phyloP scores from a whole-genome alignment of 2,113 vertebrate genomes.

The Rhea pennata region DNA sequence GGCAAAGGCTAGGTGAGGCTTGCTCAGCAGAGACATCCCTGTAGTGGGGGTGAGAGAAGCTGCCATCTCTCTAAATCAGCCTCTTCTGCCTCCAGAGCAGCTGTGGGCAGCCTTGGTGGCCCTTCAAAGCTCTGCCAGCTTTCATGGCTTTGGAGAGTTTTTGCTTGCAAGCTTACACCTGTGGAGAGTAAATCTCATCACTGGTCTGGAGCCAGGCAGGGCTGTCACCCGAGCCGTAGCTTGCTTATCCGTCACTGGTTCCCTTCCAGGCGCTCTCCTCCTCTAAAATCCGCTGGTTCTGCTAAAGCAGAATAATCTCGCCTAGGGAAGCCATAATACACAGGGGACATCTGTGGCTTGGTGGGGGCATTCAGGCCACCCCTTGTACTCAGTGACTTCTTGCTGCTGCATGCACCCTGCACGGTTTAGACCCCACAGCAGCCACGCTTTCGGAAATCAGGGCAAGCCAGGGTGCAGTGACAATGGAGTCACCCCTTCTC shows the following conservation, averaged over 20 bases:
- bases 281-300: background rate
- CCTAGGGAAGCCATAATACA: background rate
- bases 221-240: background rate
- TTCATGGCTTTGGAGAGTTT: background rate
- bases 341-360: too few species aligned
- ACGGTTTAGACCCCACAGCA: too few species aligned
- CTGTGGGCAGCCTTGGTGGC: background rate
- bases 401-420: too few species aligned
- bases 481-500: background rate
- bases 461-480: background rate
- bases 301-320: background rate
- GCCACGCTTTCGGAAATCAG: too few species aligned
- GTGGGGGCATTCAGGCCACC: too few species aligned
- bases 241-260: background rate
- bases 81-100: background rate
- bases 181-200: slow-evolving; percentile 13
- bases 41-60: background rate
- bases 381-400: too few species aligned
- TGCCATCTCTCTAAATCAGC: background rate
- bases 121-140: background rate
- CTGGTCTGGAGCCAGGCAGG: background rate
- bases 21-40: background rate
- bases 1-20: background rate
- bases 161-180: background rate
- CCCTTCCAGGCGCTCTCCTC: background rate